Evolutionary conservation across 2,113 vertebrate genomes (phyloP).

Genomic region (Cariama cristata): DNA sequence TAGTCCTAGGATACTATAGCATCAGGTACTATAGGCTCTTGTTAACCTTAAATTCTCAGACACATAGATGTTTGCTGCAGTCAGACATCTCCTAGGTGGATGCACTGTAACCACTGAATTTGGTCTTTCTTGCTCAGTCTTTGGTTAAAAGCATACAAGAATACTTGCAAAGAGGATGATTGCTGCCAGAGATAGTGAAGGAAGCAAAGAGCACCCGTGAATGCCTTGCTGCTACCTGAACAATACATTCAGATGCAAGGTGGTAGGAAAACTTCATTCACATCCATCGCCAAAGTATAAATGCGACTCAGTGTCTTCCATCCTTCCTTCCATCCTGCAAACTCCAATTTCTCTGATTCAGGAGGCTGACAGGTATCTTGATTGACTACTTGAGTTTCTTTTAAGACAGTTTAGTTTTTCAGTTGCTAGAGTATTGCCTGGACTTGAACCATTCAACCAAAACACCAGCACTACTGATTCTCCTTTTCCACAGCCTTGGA

Average conservation of each 20-base stretch:
- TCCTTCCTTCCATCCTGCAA: neutral
- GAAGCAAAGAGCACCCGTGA: neutral
- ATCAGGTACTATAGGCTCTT: neutral
- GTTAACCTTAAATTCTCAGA: neutral
- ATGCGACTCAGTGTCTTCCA: neutral
- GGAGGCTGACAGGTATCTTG: neutral
- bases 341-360: neutral
- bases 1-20: neutral
- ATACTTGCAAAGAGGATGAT: neutral
- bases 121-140: neutral
- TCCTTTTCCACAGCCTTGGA: neutral
- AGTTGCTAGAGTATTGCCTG: neutral
- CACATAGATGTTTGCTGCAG: accelerated
- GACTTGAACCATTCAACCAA: neutral
- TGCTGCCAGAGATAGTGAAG: neutral
- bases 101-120: neutral
- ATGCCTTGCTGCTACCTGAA: neutral
- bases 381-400: neutral
- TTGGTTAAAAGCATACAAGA: neutral
- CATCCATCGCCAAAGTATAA: neutral
- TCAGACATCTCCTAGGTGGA: neutral
- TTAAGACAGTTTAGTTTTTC: neutral
- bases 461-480: neutral
- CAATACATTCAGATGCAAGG: neutral
- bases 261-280: neutral